Evolutionary conservation across 2,113 vertebrate genomes (phyloP), one percentile per base, ranked within the genome.

Genomic region (Albula glossodonta): DNA sequence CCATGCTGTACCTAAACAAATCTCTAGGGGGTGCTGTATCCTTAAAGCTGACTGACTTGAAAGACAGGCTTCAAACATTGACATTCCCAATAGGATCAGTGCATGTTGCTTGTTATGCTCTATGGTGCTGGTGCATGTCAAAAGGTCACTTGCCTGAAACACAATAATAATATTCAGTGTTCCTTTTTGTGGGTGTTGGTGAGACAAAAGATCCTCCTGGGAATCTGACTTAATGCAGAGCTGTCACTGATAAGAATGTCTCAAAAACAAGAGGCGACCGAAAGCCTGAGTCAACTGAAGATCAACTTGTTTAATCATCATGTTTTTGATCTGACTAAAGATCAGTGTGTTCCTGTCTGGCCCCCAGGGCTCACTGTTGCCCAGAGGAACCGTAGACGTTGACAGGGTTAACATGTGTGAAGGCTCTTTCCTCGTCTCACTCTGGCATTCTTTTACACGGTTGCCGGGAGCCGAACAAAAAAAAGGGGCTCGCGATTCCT

Each of bases 401-500:
- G 25, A 85, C 78, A 85, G 51, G 52, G 80, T 82, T 82, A 82
- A 82, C 51, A 4, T 11, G 22, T 25, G 53, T 12, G 53, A 6
- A 6, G 10, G 25, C 17, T 22, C 25, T 5, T 19, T 80, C 49
- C 48, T 41, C 79, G 5, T 50, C 51, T 51, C 79, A 3, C 77
- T 31, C 25, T 31, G 9, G 17, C n/a, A 77, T 84, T 9, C 49
- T 50, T 13, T 84, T 77, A 19, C 51, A 22, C 74, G 51, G 15
- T 56, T 15, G 6, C 74, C n/a, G 22, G 80, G 83, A 85, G 25
- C 5, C 7, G 49, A 15, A 80, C 84, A 60, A 85, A 80, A 80
- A 8, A 49, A 85, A 41, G 31, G 31, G 31, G 78, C 77, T 6
- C 60, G 51, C 4, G 77, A 57, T 85, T 79, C 77, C 49, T 17